Evolutionary conservation across 2,113 vertebrate genomes (phyloP), one percentile per base, ranked within the genome.

Genomic region (Thermophis baileyi): DNA sequence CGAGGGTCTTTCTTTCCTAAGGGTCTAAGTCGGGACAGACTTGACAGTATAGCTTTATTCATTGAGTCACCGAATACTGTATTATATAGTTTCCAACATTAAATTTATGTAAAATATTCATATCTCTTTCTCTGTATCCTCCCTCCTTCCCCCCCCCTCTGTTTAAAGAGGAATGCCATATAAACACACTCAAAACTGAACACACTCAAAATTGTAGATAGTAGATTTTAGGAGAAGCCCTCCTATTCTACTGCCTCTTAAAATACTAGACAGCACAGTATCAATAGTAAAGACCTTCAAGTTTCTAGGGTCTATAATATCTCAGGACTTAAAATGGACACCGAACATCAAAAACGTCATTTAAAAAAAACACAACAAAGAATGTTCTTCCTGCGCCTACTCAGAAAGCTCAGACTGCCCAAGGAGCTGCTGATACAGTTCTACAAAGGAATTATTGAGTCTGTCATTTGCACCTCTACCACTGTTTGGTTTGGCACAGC

Each of bases 31-130:
- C 1, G 4, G 60, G 27, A 63, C 11, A 63, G 27, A 63, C 27
- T 63, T 63, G 60, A 63, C 60, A n/a, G 94, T 94, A 96, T 94
- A 95, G 57, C 91, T 93, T 95, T 96, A 35, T 93, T 74, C 50
- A 55, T 55, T 89, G 60, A 92, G 22, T 95, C 40, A 55, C 51
- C 20, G 18, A 1, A 40, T 85, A 94, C 89, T 30, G 85, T 93
- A 91, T 40, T 93, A 92, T 92, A 95, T 44, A 60, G 86, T 89
- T 94, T 96, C 94, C 89, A 81, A 11, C 35, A 94, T 74, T 94
- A 94, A 93, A 91, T 95, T 93, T 90, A 60, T 8, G 46, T 53
- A 94, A 46, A 87, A 88, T 12, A 47, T 2, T 40, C 25, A 46
- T 25, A 1, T 30, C n/a, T 74, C 3, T 63, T 3, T 63, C 3